These are phyloP conservation scores for Pseudococcus longispinus DNA, from an alignment of 2,888 invertebrate genomes.

Conservation along the genomic window DNA sequence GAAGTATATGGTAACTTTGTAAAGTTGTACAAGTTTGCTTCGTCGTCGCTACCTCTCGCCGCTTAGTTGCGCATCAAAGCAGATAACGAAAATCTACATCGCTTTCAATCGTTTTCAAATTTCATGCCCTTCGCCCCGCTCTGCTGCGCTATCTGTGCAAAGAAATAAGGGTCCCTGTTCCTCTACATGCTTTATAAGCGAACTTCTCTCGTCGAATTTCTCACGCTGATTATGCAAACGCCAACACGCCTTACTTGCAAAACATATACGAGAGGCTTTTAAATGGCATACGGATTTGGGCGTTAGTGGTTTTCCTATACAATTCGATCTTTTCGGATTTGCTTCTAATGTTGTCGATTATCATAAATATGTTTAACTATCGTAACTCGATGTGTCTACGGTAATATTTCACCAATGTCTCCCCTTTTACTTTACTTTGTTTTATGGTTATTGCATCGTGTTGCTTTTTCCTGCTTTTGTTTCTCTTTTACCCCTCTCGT, in stretches of 20 bases:
- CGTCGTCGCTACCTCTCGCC: background rate
- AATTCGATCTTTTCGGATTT: conserved; percentile 39
- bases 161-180: conserved; percentile 36
- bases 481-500: too few species aligned
- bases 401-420: conserved; percentile 1
- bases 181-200: conserved; percentile 1
- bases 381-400: conserved; percentile 24
- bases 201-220: conserved; percentile 31
- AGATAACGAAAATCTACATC: conserved; percentile 42
- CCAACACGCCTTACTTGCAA: conserved; percentile 24
- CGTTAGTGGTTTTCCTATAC: conserved; percentile 21
- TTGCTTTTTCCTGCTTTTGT: conserved; percentile 23
- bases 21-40: conserved; percentile 17
- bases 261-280: conserved; percentile 40
- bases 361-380: conserved; percentile 39
- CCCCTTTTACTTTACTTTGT: background rate
- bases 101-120: conserved; percentile 39
- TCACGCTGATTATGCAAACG: conserved; percentile 42
- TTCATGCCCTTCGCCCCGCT: conserved; percentile 5
- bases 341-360: conserved; percentile 41
- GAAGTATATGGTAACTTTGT: conserved; percentile 39
- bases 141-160: background rate
- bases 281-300: conserved; percentile 31
- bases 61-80: conserved; percentile 41
- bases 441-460: conserved; percentile 44